These are phyloP conservation scores for Nymphicus hollandicus DNA, from an alignment of 2,113 vertebrate genomes.

Conservation along the genomic window DNA sequence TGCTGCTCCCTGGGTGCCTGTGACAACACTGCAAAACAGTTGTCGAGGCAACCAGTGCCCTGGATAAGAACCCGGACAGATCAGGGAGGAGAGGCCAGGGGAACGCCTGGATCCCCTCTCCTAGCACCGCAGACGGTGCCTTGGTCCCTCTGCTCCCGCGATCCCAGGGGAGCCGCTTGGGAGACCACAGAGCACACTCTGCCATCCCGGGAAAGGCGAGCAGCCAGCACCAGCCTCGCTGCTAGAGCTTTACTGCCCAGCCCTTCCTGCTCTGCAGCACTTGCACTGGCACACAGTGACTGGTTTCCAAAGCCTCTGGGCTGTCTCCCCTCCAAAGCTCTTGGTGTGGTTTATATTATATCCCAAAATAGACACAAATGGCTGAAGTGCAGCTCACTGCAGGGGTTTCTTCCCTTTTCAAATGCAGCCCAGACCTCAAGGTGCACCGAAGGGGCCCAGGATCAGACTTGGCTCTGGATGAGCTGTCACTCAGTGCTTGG, in stretches of 20 bases:
- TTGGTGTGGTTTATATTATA: background rate
- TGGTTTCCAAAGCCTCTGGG: background rate
- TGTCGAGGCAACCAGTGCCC: background rate
- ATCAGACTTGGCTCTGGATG: background rate
- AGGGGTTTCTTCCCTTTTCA: background rate
- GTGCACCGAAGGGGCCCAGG: background rate
- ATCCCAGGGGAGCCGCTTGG: background rate
- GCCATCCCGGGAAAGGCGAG: background rate
- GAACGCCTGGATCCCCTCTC: background rate
- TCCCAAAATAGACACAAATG: background rate
- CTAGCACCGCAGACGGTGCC: accelerated
- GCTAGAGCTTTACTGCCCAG: background rate
- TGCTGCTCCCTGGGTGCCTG: background rate
- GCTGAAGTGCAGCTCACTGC: background rate
- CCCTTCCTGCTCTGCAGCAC: too few relatives aligned
- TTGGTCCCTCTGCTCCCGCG: background rate
- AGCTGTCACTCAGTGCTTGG: background rate
- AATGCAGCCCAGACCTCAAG: background rate
- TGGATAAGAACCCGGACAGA: background rate
- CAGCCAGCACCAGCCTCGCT: background rate
- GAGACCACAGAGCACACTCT: background rate
- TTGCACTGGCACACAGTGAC: background rate
- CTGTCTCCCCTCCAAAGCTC: background rate
- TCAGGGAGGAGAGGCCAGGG: background rate
- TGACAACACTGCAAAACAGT: background rate